A percentile compares a stretch with the other conserved stretches of the same genome.
phyloP scores from a whole-genome alignment of 2,797 vertebrate genomes.

The Cichlasoma orientale region DNA sequence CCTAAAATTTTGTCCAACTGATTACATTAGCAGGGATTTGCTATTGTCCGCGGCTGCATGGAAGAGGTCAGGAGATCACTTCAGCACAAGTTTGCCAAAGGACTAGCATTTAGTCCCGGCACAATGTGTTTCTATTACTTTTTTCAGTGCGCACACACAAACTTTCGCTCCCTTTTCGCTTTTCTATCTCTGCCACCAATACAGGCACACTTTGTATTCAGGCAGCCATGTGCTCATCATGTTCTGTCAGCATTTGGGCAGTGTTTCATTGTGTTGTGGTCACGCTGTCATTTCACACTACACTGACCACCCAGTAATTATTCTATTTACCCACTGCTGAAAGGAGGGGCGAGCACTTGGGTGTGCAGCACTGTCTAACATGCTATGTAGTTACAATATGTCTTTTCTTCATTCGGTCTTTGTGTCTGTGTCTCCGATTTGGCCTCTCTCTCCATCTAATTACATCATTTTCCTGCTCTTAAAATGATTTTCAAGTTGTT shows the following conservation, averaged over 20 bases:
- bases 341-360: not conserved
- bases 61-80: slow-evolving; percentile 59
- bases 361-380: slow-evolving; percentile 13
- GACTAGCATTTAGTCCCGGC: slow-evolving; percentile 39
- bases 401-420: slow-evolving; percentile 10
- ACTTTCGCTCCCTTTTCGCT: slow-evolving; percentile 3
- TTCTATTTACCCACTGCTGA: slow-evolving; percentile 67
- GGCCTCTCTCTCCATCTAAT: not conserved
- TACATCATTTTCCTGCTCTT: slow-evolving; percentile 2
- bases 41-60: slow-evolving; percentile 51
- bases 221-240: slow-evolving; percentile 61
- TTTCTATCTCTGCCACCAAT: slow-evolving; percentile 53
- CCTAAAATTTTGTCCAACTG: slow-evolving; percentile 43
- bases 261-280: slow-evolving; percentile 72
- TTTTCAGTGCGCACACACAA: not conserved
- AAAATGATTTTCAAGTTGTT: not conserved
- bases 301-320: slow-evolving; percentile 77
- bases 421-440: not conserved
- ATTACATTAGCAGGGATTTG: slow-evolving; percentile 54
- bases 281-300: slow-evolving; percentile 79
- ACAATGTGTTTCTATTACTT: slow-evolving; percentile 51
- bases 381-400: slow-evolving; percentile 31
- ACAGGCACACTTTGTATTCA: slow-evolving; percentile 67
- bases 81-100: slow-evolving; percentile 39
- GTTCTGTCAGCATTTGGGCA: slow-evolving; percentile 72